These are phyloP conservation scores for Antennarius maculatus DNA, from an alignment of 2,797 vertebrate genomes.

Conservation along the genomic window DNA sequence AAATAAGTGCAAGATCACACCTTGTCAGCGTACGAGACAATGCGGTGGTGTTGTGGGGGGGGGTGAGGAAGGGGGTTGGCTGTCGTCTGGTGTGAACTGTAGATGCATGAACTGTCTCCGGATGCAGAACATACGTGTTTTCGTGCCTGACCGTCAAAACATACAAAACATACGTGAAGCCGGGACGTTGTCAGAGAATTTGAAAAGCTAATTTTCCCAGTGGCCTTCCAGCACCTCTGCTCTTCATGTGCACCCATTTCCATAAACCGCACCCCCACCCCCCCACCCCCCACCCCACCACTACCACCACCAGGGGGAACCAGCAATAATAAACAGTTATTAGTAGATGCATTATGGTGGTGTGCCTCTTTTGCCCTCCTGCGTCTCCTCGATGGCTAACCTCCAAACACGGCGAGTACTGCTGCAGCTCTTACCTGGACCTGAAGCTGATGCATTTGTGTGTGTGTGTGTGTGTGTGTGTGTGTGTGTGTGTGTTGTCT, in stretches of 20 bases:
- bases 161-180: constrained; percentile 32
- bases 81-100: constrained; percentile 85
- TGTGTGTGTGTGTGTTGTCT: constrained; percentile 42
- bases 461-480: constrained; percentile 27
- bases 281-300: no score
- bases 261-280: constrained; percentile 75
- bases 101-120: constrained; percentile 1
- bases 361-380: constrained; percentile 75
- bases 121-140: constrained; percentile 6
- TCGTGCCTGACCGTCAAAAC: no score
- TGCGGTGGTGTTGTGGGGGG: constrained; percentile 29
- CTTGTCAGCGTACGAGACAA: constrained; percentile 55
- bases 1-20: constrained; percentile 72
- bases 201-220: constrained; percentile 77
- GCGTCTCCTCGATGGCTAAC: constrained; percentile 71
- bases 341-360: constrained; percentile 82
- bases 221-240: constrained; percentile 68
- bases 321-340: constrained; percentile 84
- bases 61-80: constrained; percentile 71
- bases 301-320: constrained; percentile 55
- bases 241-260: constrained; percentile 75
- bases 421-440: constrained; percentile 62
- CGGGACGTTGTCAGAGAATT: constrained; percentile 64
- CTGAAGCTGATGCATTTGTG: constrained; percentile 53
- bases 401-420: constrained; percentile 64